Percentiles rank a stretch among this genome's conserved stretches.
Evolutionary conservation across 1,140 invertebrate genomes (phyloP).

Genomic region (Phocides pigmalion): DNA sequence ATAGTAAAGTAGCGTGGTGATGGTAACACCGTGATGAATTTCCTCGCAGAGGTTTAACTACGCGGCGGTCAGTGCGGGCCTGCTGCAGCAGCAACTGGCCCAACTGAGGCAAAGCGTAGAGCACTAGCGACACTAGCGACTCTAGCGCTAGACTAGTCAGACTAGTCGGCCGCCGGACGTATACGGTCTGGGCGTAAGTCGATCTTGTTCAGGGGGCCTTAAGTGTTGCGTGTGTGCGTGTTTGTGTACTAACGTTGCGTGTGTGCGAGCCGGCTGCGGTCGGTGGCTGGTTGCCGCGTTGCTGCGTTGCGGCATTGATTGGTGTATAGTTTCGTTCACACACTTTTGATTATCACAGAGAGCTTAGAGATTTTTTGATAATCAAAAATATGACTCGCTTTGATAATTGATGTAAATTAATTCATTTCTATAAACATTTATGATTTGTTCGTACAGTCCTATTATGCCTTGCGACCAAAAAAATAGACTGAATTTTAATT

Average conservation of each 20-base stretch:
- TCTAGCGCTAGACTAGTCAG: slow-evolving; percentile 47
- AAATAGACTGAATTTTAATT: no score
- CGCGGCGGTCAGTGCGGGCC: slow-evolving; percentile 78
- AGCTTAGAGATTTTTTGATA: no score
- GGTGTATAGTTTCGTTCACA: slow-evolving; percentile 32
- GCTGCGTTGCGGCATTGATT: no score
- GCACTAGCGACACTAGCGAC: slow-evolving; percentile 49
- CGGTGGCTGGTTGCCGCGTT: no score
- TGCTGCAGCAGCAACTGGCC: slow-evolving; percentile 79
- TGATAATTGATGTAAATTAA: no score
- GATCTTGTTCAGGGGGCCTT: slow-evolving; percentile 43
- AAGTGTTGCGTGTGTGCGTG: slow-evolving; percentile 41
- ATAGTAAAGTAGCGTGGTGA: slow-evolving; percentile 61
- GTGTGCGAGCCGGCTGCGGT: slow-evolving; percentile 17
- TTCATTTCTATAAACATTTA: no score
- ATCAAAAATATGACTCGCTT: no score
- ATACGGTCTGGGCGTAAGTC: slow-evolving; percentile 54
- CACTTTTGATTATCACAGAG: background rate
- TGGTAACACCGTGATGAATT: slow-evolving; percentile 68
- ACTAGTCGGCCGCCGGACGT: slow-evolving; percentile 55
- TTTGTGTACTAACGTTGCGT: slow-evolving; percentile 44
- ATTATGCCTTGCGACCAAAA: no score
- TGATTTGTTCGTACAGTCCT: no score
- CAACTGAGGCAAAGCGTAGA: slow-evolving; percentile 74
- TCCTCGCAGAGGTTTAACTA: slow-evolving; percentile 82